Evolutionary conservation across 2,888 invertebrate species (phyloP).

Genomic region (Scaptomyza tumidula): DNA sequence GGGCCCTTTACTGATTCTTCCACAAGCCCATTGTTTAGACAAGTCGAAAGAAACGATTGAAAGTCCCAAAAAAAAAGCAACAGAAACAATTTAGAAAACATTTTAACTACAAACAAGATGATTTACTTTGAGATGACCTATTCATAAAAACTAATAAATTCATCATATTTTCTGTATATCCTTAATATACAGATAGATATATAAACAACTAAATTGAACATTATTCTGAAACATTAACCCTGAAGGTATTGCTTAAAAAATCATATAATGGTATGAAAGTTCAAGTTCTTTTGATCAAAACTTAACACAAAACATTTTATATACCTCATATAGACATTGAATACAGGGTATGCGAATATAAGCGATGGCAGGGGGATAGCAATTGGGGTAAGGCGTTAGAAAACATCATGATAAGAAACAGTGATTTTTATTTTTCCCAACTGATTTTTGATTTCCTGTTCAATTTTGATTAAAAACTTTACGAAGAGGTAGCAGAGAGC

Average conservation of each 20-base stretch:
- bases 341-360: slow-evolving; percentile 27
- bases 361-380: slow-evolving; percentile 50
- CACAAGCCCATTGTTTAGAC: slow-evolving; percentile 62
- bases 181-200: too few relatives aligned
- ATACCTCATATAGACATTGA: background rate
- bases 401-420: slow-evolving; percentile 79
- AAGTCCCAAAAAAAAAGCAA: slow-evolving; percentile 17
- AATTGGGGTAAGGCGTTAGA: slow-evolving; percentile 73
- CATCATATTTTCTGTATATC: background rate
- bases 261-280: background rate
- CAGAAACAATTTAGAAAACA: slow-evolving; percentile 9
- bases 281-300: background rate
- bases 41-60: slow-evolving; percentile 51
- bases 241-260: background rate
- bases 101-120: background rate
- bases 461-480: slow-evolving; percentile 81
- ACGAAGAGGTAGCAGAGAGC: slow-evolving; percentile 38
- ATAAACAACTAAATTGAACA: too few relatives aligned
- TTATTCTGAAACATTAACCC: too few relatives aligned
- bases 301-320: background rate
- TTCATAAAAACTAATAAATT: background rate
- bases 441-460: slow-evolving; percentile 82
- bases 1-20: slow-evolving; percentile 33
- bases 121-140: slow-evolving; percentile 22
- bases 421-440: slow-evolving; percentile 78